Percentiles rank a stretch among this genome's conserved stretches.
Evolutionary conservation across 2,888 invertebrate species (phyloP).

Genomic region (Galerucella pusilla): DNA sequence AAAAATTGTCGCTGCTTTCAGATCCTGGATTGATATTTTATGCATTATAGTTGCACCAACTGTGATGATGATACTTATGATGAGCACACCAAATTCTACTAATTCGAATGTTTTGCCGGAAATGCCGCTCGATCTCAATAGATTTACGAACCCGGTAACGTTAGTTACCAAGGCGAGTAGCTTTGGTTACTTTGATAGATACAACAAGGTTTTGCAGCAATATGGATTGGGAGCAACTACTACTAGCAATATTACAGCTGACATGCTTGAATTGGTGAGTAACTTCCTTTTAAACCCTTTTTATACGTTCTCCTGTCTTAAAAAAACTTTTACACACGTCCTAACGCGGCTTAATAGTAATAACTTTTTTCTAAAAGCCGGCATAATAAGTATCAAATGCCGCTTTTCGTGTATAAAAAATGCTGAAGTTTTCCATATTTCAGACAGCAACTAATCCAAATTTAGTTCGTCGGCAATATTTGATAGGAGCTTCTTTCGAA

Average conservation of each 20-base stretch:
- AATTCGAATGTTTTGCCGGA: constrained; percentile 66
- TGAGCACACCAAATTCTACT: constrained; percentile 65
- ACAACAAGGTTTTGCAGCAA: constrained; percentile 53
- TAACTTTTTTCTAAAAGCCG: no score
- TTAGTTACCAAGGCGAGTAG: constrained; percentile 56
- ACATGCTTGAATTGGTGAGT: constrained; percentile 48
- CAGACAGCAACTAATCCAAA: constrained; percentile 28
- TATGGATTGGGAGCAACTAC: constrained; percentile 10
- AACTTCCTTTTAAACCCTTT: not conserved
- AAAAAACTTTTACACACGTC: no score
- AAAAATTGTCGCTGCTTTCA: constrained; percentile 63
- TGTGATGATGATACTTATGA: constrained; percentile 71
- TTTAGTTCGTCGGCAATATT: constrained; percentile 22
- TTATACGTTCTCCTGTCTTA: no score
- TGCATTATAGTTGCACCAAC: constrained; percentile 78
- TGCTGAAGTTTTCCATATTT: not conserved
- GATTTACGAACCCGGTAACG: constrained; percentile 61
- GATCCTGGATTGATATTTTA: constrained; percentile 74
- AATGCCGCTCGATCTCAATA: constrained; percentile 68
- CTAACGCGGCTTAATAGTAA: no score
- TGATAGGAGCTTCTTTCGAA: constrained; percentile 28
- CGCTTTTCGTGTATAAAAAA: no score
- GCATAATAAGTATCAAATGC: no score
- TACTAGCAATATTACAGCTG: constrained; percentile 15
- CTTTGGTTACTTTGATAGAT: constrained; percentile 17